Percentiles rank a stretch among this genome's conserved stretches.
phyloP scores from a whole-genome alignment of 2,888 invertebrate genomes.

The Tethea ocularis region DNA sequence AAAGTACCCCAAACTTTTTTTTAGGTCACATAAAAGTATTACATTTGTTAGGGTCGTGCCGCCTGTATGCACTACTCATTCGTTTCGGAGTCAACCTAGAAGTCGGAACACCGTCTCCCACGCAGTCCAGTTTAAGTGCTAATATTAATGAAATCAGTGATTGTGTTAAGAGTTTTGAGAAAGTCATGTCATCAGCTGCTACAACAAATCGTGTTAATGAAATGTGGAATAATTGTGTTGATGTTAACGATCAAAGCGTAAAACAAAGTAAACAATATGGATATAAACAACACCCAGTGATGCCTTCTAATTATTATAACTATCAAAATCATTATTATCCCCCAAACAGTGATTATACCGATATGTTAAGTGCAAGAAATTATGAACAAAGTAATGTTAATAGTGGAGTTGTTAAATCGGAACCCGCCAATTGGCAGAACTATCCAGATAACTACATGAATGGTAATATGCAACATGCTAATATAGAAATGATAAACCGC shows the following conservation, averaged over 20 bases:
- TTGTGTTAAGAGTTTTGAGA: conserved; percentile 39
- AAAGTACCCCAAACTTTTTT: conserved; percentile 82
- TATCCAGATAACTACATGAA: conserved; percentile 54
- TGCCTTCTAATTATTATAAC: conserved; percentile 51
- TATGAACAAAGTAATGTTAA: conserved; percentile 45
- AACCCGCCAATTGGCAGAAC: conserved; percentile 63
- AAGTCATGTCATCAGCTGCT: conserved; percentile 64
- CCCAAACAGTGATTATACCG: conserved; percentile 56
- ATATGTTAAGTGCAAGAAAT: conserved; percentile 44
- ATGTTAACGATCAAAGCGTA: conserved; percentile 61
- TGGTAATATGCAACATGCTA: conserved; percentile 39
- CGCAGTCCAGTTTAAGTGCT: conserved; percentile 59
- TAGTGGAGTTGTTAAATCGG: conserved; percentile 59
- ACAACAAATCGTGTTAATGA: conserved; percentile 69
- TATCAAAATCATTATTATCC: conserved; percentile 60
- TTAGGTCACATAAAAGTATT: conserved; percentile 83
- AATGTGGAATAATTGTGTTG: conserved; percentile 71
- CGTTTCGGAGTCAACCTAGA: conserved; percentile 75
- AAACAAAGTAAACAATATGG: conserved; percentile 54
- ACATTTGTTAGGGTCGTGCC: conserved; percentile 79
- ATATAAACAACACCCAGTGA: conserved; percentile 56
- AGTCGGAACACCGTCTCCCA: conserved; percentile 68
- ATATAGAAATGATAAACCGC: conserved; percentile 62
- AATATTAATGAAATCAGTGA: conserved; percentile 45
- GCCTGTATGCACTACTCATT: conserved; percentile 76